Evolutionary conservation across 2,888 invertebrate genomes (phyloP).

Genomic region (Hipparchia sbordonii): DNA sequence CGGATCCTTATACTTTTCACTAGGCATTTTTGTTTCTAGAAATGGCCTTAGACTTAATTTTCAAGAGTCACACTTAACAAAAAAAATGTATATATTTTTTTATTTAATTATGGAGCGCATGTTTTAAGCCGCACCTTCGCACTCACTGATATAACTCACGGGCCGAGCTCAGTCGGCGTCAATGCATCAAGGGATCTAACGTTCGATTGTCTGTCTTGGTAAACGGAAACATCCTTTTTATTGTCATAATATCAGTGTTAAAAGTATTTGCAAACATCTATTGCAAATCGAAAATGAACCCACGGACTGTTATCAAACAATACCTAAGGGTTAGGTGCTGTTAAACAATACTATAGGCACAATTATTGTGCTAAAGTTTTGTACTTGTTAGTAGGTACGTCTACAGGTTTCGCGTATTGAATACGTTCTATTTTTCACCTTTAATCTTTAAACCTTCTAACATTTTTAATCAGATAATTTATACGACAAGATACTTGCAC

Average conservation of each 20-base stretch:
- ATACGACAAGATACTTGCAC: no score
- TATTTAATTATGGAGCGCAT: slow-evolving; percentile 5
- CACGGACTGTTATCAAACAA: slow-evolving; percentile 41
- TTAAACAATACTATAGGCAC: no score
- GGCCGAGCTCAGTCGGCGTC: slow-evolving; percentile 46
- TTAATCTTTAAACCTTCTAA: no score
- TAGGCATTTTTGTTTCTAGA: slow-evolving; percentile 27
- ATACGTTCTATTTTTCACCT: no score
- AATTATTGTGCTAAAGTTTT: no score
- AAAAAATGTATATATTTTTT: neutral
- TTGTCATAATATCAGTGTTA: slow-evolving; percentile 65
- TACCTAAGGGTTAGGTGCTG: neutral
- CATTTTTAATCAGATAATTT: no score
- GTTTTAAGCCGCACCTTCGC: neutral
- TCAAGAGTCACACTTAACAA: neutral
- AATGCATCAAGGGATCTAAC: slow-evolving; percentile 49
- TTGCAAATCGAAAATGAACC: slow-evolving; percentile 63
- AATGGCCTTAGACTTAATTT: neutral
- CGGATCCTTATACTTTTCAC: slow-evolving; percentile 32
- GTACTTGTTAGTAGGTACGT: no score
- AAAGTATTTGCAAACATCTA: slow-evolving; percentile 64
- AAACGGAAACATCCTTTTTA: slow-evolving; percentile 70
- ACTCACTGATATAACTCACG: slow-evolving; percentile 49
- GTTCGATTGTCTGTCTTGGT: slow-evolving; percentile 64
- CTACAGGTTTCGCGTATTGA: no score